phyloP scores from a whole-genome alignment of 2,888 invertebrate species.

The Dorcus hopei region DNA sequence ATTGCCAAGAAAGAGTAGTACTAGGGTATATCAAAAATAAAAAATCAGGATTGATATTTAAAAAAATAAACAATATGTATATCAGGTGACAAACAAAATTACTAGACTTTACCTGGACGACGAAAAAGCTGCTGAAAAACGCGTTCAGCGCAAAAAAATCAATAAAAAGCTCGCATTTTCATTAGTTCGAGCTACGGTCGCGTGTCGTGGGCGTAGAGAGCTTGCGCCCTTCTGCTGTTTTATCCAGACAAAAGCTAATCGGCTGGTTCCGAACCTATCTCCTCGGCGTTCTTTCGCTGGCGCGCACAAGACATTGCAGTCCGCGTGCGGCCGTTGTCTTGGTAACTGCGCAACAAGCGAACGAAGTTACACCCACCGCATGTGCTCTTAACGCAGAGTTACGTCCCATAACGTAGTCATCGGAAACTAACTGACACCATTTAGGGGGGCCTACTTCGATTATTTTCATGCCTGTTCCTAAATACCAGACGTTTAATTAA shows the following conservation, averaged over 20 bases:
- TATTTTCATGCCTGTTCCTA: neutral
- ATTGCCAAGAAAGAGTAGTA: no score
- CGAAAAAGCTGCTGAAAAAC: no score
- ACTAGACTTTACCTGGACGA: no score
- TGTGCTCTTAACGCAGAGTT: constrained; percentile 27
- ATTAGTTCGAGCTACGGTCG: constrained; percentile 33
- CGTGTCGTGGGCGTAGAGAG: constrained; percentile 46
- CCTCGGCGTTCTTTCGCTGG: constrained; percentile 30
- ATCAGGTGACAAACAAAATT: no score
- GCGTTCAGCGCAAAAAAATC: constrained; percentile 6
- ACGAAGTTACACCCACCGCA: constrained; percentile 38
- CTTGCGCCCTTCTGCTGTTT: constrained; percentile 37
- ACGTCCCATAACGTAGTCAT: constrained; percentile 13
- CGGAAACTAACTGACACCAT: neutral
- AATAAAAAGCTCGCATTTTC: constrained; percentile 24
- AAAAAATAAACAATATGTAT: no score
- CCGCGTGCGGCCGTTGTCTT: constrained; percentile 44
- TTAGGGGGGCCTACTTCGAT: no score
- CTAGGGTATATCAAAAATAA: no score
- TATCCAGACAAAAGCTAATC: constrained; percentile 32
- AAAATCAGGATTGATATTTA: no score
- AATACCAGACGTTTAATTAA: neutral
- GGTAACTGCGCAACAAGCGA: constrained; percentile 39
- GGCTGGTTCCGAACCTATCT: constrained; percentile 31
- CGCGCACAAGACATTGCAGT: constrained; percentile 33